These are phyloP conservation scores for Tauraco erythrolophus DNA, from an alignment of 2,113 vertebrate species.

Conservation along the genomic window DNA sequence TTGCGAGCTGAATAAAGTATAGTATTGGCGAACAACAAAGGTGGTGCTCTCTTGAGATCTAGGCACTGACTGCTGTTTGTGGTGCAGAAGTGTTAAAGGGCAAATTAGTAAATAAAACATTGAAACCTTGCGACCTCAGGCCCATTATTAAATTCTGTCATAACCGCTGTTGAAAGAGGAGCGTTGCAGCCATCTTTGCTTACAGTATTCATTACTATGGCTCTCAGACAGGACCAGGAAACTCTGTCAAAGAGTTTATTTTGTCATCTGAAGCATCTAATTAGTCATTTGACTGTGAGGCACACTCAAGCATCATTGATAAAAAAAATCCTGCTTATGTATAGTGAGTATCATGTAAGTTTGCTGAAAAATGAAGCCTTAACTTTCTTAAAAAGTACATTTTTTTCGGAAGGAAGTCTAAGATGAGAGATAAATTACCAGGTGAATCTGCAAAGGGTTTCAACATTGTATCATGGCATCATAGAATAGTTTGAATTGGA, in stretches of 20 bases:
- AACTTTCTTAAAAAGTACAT: neutral
- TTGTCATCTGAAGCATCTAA: neutral
- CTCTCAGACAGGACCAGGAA: neutral
- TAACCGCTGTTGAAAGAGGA: neutral
- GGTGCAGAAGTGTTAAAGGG: neutral
- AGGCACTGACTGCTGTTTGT: neutral
- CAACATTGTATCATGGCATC: no score
- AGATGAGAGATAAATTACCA: neutral
- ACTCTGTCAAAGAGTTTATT: neutral
- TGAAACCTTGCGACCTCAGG: neutral
- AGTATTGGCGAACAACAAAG: neutral
- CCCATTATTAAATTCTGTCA: neutral
- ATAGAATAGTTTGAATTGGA: neutral
- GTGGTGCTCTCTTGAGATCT: neutral
- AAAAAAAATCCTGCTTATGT: neutral
- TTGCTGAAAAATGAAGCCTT: neutral
- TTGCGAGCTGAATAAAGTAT: neutral
- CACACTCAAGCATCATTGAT: neutral
- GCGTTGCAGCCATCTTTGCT: neutral
- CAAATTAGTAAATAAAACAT: neutral
- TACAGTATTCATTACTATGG: neutral
- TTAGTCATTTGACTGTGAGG: neutral
- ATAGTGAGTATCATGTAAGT: neutral
- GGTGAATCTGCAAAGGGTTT: neutral
- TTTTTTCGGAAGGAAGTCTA: neutral